A percentile compares a stretch with the other conserved stretches of the same genome.
Evolutionary conservation across 2,797 vertebrate species (phyloP).

Genomic region (Pteropus rufus): DNA sequence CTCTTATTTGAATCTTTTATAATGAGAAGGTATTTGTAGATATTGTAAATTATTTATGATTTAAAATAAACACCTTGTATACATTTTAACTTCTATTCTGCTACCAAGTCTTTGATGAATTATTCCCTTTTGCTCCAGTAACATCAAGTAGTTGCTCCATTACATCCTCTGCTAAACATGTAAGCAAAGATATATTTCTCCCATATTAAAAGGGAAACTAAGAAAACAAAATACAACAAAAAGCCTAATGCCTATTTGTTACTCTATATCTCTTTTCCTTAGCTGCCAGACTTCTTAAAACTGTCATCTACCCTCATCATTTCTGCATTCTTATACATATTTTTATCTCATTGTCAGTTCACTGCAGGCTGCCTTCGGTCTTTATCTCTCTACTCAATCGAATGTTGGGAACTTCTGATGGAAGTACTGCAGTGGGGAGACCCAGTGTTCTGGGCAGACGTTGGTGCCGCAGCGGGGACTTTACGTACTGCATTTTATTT

Average conservation of each 20-base stretch:
- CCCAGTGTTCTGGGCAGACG: neutral
- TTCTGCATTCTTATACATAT: neutral
- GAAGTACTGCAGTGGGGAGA: neutral
- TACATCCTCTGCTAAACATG: neutral
- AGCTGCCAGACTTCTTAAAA: neutral
- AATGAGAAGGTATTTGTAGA: neutral
- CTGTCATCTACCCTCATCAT: neutral
- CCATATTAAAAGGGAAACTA: neutral
- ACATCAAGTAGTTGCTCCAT: neutral
- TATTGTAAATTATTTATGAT: neutral
- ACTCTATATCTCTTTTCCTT: neutral
- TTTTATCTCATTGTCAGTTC: neutral
- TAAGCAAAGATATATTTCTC: neutral
- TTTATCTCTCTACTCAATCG: neutral
- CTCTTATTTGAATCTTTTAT: neutral
- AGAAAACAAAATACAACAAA: neutral
- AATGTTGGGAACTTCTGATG: neutral
- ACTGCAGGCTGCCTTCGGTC: neutral
- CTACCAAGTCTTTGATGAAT: neutral
- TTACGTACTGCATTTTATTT: neutral
- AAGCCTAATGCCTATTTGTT: neutral
- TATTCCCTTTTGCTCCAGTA: neutral
- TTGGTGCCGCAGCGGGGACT: neutral
- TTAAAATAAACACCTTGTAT: neutral
- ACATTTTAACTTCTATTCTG: neutral